These are phyloP conservation scores for Arvicanthis niloticus DNA, from an alignment of 2,113 vertebrate species.

Conservation along the genomic window DNA sequence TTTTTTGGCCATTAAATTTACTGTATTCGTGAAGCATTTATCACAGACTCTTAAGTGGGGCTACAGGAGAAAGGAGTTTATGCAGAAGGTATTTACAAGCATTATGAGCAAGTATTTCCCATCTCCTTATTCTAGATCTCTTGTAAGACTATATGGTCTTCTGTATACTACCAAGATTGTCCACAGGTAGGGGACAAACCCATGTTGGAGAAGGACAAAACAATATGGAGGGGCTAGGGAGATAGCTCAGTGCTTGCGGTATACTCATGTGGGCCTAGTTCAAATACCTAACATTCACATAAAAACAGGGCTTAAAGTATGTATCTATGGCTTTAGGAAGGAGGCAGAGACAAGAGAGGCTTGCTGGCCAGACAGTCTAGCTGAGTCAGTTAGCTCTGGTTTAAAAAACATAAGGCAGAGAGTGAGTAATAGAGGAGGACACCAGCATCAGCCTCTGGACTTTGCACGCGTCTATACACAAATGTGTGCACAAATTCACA, in stretches of 20 bases:
- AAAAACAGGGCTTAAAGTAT: background rate
- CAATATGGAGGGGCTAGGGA: background rate
- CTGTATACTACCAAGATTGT: background rate
- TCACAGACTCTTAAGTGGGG: background rate
- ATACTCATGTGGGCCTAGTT: background rate
- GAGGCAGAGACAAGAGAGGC: background rate
- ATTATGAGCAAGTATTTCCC: conserved; percentile 15
- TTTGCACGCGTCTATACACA: background rate
- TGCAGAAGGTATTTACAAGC: conserved; percentile 13
- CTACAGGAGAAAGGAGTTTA: background rate
- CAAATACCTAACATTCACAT: background rate
- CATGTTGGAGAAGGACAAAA: conserved; percentile 12
- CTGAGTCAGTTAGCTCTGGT: background rate
- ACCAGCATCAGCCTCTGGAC: background rate
- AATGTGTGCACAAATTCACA: background rate
- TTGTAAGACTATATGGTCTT: conserved; percentile 22
- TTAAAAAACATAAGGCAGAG: background rate
- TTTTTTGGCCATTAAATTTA: conserved; percentile 8
- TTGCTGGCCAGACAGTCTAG: background rate
- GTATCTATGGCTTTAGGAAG: too few relatives aligned
- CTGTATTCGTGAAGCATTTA: background rate
- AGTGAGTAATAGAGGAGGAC: background rate
- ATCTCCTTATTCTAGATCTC: conserved; percentile 9
- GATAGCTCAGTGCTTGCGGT: background rate
- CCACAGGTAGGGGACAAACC: background rate